Evolutionary conservation across 2,888 invertebrate genomes (phyloP).

Genomic region (Xestoiulus laeticollis): DNA sequence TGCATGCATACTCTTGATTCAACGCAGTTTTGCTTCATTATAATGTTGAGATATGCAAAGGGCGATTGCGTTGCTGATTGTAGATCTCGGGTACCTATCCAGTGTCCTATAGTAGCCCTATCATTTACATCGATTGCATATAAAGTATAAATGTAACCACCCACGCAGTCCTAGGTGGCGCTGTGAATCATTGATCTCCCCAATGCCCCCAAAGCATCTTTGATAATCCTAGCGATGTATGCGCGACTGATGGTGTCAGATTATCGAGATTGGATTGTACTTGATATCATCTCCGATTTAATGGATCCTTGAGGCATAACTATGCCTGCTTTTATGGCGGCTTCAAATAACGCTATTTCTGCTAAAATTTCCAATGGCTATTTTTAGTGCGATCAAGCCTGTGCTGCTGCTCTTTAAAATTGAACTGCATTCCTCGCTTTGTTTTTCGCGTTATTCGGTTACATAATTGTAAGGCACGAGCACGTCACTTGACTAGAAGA

Average conservation of each 20-base stretch:
- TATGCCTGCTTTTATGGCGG: conserved; percentile 2
- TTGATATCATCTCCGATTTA: conserved; percentile 33
- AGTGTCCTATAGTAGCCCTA: background rate
- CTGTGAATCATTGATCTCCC: background rate
- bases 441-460: background rate
- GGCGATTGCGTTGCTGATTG: background rate
- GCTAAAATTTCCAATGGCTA: background rate
- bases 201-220: background rate
- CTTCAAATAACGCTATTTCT: conserved; percentile 11
- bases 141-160: background rate
- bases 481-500: background rate
- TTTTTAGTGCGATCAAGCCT: background rate
- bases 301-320: conserved; percentile 29
- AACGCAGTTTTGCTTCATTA: too few species aligned
- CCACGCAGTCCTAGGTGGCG: background rate
- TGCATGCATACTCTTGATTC: too few species aligned
- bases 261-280: conserved; percentile 34
- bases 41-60: too few species aligned
- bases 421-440: background rate
- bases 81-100: background rate
- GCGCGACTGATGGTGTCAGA: conserved; percentile 34
- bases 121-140: conserved; percentile 23
- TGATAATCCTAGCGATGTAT: conserved; percentile 19
- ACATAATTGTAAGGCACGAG: background rate
- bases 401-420: background rate